Base-by-base conservation (phyloP, 2,113 vertebrate species). In the Procavia capensis region DNA sequence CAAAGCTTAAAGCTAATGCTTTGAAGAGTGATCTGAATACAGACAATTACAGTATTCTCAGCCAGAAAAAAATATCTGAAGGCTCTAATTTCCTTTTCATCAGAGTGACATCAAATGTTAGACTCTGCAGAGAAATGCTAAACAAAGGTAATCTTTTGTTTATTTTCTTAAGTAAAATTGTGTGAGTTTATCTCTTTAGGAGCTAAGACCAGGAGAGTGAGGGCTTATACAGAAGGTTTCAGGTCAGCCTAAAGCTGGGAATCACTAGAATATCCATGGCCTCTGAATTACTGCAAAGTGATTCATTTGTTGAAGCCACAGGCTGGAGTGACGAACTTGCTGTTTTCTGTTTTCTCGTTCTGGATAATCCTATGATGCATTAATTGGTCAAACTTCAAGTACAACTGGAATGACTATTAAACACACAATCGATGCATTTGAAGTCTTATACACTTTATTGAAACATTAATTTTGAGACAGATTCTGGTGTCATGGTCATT, bases 1-100 rank as follows among this genome's bases (percentile, higher is more conserved):
- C 57, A 84, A 85, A 90, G 36, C 85, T 17, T 76, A 16, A 96
- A 96, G 68, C 63, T 27, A 82, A 75, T 45, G 39, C 61, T 93
- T 97, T 96, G 59, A 88, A 93, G 82, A 88, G 5, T 66, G 27
- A 85, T 74, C 41, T 22, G 17, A 84, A 94, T 89, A 41, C 9
- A 92, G 27, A 57, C 20, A 85, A 59, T 89, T 97, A 34, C 27
- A 82, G 78, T 43, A 75, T 95, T 92, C 93, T 87, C 43, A 86
- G n/a, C 41, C 64, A 54, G n/a, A 87, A 95, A 93, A 63, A 78
- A 14, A 61, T 79, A 5, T 34, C 29, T 31, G 66, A 72, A 95
- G 43, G 24, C 24, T 80, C 78, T 6, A 75, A 27, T 92, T 86
- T 75, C 27, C 88, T 47, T 9, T n/a, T 41, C 36, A 41, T 82